These are phyloP conservation scores for Agrochola macilenta DNA, from an alignment of 2,888 invertebrate species.

Conservation along the genomic window DNA sequence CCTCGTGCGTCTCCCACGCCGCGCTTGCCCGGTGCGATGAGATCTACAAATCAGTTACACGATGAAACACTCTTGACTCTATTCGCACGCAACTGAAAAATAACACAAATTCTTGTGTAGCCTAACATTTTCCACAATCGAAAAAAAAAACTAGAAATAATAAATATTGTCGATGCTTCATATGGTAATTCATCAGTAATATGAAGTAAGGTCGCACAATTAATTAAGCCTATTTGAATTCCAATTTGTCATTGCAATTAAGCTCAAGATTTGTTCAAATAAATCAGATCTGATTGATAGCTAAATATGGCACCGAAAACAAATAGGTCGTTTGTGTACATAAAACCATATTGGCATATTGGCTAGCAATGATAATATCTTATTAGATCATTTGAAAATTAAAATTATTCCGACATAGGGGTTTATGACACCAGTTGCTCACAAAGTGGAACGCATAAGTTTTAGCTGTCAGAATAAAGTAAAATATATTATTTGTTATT, in stretches of 20 bases:
- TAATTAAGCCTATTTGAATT: constrained; percentile 46
- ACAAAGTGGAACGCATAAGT: constrained; percentile 59
- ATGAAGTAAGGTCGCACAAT: constrained; percentile 27
- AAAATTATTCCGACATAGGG: constrained; percentile 58
- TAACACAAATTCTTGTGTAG: neutral
- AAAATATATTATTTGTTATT: constrained; percentile 57
- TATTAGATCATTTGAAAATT: constrained; percentile 46
- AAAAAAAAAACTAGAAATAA: neutral
- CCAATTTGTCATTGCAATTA: constrained; percentile 57
- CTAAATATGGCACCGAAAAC: constrained; percentile 62
- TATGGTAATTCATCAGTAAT: constrained; percentile 18
- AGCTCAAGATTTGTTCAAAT: constrained; percentile 60
- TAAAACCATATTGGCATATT: constrained; percentile 58
- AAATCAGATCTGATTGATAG: constrained; percentile 63
- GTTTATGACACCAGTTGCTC: constrained; percentile 56
- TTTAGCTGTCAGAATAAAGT: constrained; percentile 56
- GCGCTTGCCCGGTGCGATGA: constrained; percentile 75
- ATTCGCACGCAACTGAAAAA: constrained; percentile 66
- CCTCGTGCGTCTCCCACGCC: constrained; percentile 86
- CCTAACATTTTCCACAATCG: neutral
- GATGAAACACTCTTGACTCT: constrained; percentile 62
- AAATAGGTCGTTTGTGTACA: constrained; percentile 49
- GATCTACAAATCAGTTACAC: constrained; percentile 78
- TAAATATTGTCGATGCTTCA: constrained; percentile 9
- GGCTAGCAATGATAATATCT: constrained; percentile 54